Percentiles rank a stretch among this genome's conserved stretches.
These are phyloP conservation scores for Protaetia brevitarsis DNA, from an alignment of 1,140 invertebrate genomes.

Conservation along the genomic window DNA sequence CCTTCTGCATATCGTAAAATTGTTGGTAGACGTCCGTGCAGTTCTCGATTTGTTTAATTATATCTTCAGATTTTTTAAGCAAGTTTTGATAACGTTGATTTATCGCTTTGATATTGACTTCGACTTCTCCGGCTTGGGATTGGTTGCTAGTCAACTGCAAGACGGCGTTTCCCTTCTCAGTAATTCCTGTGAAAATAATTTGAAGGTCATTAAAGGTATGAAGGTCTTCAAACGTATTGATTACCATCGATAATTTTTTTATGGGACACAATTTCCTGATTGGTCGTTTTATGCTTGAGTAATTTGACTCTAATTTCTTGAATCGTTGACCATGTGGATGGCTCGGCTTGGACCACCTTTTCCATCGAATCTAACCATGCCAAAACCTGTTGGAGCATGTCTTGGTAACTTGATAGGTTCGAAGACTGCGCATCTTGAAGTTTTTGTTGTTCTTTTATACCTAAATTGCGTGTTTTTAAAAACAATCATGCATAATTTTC, in stretches of 20 bases:
- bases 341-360: conserved; percentile 71
- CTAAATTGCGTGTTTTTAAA: conserved; percentile 27
- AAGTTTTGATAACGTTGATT: conserved; percentile 73
- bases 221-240: conserved; percentile 9
- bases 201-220: not conserved
- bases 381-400: conserved; percentile 75
- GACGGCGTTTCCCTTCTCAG: conserved; percentile 79
- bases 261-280: conserved; percentile 87
- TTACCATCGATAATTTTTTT: conserved; percentile 82
- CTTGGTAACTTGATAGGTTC: conserved; percentile 81
- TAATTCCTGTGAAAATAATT: conserved; percentile 52
- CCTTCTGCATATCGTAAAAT: conserved; percentile 80
- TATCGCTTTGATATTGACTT: conserved; percentile 65
- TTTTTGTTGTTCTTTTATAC: conserved; percentile 75
- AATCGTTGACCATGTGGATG: conserved; percentile 66
- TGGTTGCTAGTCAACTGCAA: conserved; percentile 60
- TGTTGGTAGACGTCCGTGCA: conserved; percentile 76
- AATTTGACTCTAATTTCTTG: conserved; percentile 86
- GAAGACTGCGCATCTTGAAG: conserved; percentile 79
- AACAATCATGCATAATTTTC: not conserved
- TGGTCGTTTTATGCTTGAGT: conserved; percentile 78
- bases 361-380: conserved; percentile 88
- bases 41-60: conserved; percentile 70
- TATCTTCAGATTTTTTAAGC: conserved; percentile 57
- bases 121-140: conserved; percentile 60